Evolutionary conservation across 2,888 invertebrate species (phyloP).

Genomic region (Lasioglossum morio): DNA sequence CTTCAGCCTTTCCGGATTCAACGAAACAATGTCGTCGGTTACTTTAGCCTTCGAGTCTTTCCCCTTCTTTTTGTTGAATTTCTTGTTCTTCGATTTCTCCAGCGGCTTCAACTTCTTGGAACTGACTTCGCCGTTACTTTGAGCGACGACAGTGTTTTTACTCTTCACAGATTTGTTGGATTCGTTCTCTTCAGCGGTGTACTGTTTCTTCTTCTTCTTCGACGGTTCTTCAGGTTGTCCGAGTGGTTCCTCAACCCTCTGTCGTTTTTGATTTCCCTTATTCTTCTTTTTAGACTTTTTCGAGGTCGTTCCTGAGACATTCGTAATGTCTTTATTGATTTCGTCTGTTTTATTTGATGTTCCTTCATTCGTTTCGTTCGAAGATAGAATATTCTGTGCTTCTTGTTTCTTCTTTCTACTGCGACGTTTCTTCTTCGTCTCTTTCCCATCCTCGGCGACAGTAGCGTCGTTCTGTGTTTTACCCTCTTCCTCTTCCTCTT

Average conservation of each 20-base stretch:
- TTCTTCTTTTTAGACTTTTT: not conserved
- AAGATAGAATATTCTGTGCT: not conserved
- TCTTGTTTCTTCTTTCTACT: slow-evolving; percentile 80
- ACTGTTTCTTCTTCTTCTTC: slow-evolving; percentile 67
- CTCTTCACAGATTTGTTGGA: not conserved
- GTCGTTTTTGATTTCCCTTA: slow-evolving; percentile 50
- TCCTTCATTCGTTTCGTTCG: not conserved
- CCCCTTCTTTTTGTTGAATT: slow-evolving; percentile 22
- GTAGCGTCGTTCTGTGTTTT: slow-evolving; percentile 71
- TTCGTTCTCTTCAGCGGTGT: not conserved
- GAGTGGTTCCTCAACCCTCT: slow-evolving; percentile 51
- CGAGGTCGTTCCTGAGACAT: not conserved
- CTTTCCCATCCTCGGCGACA: slow-evolving; percentile 71
- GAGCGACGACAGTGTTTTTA: not conserved
- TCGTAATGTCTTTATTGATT: not conserved
- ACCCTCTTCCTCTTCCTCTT: slow-evolving; percentile 77
- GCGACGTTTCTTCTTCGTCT: slow-evolving; percentile 34
- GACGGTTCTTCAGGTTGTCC: slow-evolving; percentile 43
- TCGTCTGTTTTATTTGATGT: not conserved
- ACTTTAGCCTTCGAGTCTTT: slow-evolving; percentile 48
- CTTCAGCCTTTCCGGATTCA: slow-evolving; percentile 91
- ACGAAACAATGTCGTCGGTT: slow-evolving; percentile 61
- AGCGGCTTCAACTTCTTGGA: slow-evolving; percentile 45
- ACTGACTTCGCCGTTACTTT: not conserved
- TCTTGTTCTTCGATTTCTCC: slow-evolving; percentile 32